Evolutionary conservation across 2,888 invertebrate genomes (phyloP), one percentile per base, ranked within the genome.

Genomic region (Mantis religiosa): DNA sequence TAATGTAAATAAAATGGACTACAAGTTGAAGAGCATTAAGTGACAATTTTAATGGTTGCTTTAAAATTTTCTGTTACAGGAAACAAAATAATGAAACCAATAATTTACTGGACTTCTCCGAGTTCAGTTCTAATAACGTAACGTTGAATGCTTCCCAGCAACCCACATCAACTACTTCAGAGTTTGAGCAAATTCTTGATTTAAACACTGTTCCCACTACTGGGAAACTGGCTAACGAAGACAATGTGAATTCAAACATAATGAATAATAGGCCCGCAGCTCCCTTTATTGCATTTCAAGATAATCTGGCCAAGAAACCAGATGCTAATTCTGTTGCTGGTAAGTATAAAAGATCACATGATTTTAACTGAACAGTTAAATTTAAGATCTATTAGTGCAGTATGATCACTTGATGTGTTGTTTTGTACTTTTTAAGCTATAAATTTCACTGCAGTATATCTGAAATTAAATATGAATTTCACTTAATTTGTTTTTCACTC

Each of bases 71-170:
- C 89, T 88, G 30, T 91, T 93, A 90, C 93, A 94, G 94, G 92
- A 93, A 93, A 91, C 93, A 94, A 92, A 94, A 93, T 92, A 94
- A 94, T 93, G 93, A 93, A 92, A 94, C 94, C 91, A 94, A 94
- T 93, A 94, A 93, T 92, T 93, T 94, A 91, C 92, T 94, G 92
- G 94, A 94, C 92, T 92, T 94, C 91, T 93, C 93, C 92, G 93
- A 93, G 91, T 89, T 90, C 87, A 89, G 88, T 71, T 82, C 90
- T 28, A 90, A 88, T 82, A 90, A 90, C 83, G 89, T 71, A 12
- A 83, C 84, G 28, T 41, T 89, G 82, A 88, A 87, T 85, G 85
- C 71, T 12, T 71, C 89, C 15, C 89, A 87, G 47, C 89, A 89
- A 82, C 87, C 88, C 14, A 87, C 90, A 81, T 88, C 89, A 81